A percentile compares a stretch with the other conserved stretches of the same genome.
Evolutionary conservation across 2,797 vertebrate species (phyloP).

Genomic region (Megaceryle alcyon): DNA sequence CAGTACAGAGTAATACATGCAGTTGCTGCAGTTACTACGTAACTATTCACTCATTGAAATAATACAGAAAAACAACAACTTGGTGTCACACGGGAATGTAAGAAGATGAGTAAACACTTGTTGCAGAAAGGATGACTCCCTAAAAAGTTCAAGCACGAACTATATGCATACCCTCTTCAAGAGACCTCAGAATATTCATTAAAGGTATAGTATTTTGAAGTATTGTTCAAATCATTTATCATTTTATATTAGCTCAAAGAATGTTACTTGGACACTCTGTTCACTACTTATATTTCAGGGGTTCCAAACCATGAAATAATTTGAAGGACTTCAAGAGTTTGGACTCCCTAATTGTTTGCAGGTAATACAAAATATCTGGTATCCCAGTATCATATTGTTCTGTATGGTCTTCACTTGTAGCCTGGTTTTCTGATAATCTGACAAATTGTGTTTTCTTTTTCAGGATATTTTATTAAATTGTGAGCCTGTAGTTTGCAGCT

Average conservation of each 20-base stretch:
- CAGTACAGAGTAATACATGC: neutral
- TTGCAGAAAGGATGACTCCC: neutral
- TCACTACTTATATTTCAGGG: neutral
- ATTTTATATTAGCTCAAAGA: neutral
- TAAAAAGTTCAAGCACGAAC: neutral
- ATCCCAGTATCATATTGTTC: neutral
- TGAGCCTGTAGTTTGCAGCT: neutral
- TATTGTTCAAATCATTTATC: neutral
- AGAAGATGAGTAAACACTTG: neutral
- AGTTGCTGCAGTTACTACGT: neutral
- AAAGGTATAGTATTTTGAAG: constrained; percentile 45
- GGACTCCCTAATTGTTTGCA: neutral
- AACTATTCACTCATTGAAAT: neutral
- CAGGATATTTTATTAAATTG: neutral
- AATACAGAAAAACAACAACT: neutral
- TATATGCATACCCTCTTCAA: neutral
- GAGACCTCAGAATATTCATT: neutral
- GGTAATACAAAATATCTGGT: neutral
- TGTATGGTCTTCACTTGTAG: neutral
- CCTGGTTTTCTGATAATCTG: neutral
- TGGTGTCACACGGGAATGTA: neutral
- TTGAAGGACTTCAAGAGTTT: neutral
- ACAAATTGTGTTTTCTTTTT: neutral
- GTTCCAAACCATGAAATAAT: neutral
- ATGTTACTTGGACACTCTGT: neutral